Evolutionary conservation across 64 coral and sea anemone genomes (phyloP).

Genomic region (Dendrophyllia cribrosa): DNA sequence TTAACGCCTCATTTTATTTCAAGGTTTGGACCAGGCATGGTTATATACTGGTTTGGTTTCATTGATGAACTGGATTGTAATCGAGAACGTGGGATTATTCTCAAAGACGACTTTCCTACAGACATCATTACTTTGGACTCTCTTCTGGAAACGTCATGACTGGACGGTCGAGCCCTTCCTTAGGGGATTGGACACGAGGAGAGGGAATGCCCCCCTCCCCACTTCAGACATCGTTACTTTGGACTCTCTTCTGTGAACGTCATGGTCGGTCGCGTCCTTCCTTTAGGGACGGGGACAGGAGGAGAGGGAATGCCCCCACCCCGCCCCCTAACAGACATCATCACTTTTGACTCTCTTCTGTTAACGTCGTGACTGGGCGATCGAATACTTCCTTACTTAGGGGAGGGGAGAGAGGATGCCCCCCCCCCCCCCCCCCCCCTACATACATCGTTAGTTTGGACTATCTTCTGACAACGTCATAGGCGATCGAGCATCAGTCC

Average conservation of each 20-base stretch:
- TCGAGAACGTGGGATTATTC: constrained; percentile 92
- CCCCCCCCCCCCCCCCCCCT: too few relatives aligned
- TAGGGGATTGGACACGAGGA: too few relatives aligned
- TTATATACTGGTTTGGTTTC: constrained; percentile 99
- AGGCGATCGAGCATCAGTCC: too few relatives aligned
- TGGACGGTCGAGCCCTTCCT: too few relatives aligned
- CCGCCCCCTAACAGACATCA: constrained; percentile 66
- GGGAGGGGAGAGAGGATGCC: too few relatives aligned
- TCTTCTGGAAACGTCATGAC: constrained; percentile 55
- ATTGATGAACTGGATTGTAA: constrained; percentile 99
- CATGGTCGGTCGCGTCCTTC: background rate
- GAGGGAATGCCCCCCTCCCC: background rate
- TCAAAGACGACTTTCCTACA: constrained; percentile 89
- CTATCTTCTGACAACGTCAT: too few relatives aligned
- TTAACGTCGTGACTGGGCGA: background rate
- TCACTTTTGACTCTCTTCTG: constrained; percentile 73
- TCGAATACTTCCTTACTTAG: too few relatives aligned
- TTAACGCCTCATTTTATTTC: background rate
- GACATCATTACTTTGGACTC: constrained; percentile 80
- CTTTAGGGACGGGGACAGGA: too few relatives aligned
- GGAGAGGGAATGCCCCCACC: too few relatives aligned
- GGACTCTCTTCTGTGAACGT: constrained; percentile 62
- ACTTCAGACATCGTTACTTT: constrained; percentile 79
- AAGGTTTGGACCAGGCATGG: constrained; percentile 97
- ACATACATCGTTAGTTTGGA: too few relatives aligned